These are phyloP conservation scores for Andrena praecox DNA, from an alignment of 2,888 invertebrate species.

Conservation along the genomic window DNA sequence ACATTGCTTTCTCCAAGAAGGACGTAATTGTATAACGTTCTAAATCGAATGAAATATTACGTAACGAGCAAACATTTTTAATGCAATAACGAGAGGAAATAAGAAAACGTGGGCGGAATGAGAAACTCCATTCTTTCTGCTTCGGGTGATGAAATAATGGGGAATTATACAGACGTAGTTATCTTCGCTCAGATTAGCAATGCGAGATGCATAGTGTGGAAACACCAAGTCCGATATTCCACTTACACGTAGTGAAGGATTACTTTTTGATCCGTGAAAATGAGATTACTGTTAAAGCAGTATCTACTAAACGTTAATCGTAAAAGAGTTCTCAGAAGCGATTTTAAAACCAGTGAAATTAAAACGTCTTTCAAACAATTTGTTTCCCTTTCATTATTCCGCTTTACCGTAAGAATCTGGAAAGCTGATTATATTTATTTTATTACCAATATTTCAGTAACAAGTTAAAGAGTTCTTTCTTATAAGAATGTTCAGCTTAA, in stretches of 20 bases:
- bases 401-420: background rate
- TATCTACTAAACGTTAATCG: background rate
- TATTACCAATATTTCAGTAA: background rate
- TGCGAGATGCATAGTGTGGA: too few species aligned
- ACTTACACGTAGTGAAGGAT: background rate
- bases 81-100: background rate
- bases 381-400: background rate
- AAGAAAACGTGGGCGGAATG: background rate
- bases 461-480: background rate
- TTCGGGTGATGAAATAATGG: background rate
- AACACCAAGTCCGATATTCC: background rate
- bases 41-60: slow-evolving; percentile 13
- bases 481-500: background rate
- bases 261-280: background rate
- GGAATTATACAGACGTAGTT: background rate
- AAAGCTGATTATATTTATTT: background rate
- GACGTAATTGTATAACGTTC: background rate
- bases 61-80: slow-evolving; percentile 6
- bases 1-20: background rate
- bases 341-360: background rate
- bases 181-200: background rate
- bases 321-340: background rate
- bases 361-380: background rate
- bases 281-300: background rate
- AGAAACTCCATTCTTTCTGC: background rate